Percentiles rank a stretch among this genome's conserved stretches.
Conservation (phyloP, 2,113 vertebrate species). For the Neoarius graeffei region DNA sequence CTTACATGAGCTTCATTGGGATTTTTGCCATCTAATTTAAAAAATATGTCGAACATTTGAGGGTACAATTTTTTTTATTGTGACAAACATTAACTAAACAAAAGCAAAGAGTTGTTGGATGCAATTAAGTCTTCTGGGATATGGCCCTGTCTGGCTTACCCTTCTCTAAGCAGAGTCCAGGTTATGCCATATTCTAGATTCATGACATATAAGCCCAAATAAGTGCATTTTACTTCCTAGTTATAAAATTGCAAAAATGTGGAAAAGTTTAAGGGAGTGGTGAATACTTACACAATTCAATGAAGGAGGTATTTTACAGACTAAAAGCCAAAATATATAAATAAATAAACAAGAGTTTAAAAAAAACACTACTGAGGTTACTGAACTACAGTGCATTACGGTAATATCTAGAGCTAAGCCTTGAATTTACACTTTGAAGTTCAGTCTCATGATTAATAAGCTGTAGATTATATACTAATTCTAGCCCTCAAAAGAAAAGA, state of each 20-base stretch:
- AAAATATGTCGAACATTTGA: neutral
- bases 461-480: neutral
- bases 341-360: neutral
- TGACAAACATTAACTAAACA: neutral
- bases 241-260: neutral
- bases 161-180: neutral
- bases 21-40: neutral
- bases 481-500: neutral
- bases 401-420: neutral
- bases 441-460: neutral
- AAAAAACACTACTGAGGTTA: neutral
- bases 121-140: neutral
- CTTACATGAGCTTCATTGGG: neutral
- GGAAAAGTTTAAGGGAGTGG: neutral
- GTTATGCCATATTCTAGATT: neutral
- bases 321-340: slow-evolving; percentile 4
- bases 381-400: neutral
- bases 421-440: neutral
- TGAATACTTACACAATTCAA: neutral
- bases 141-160: neutral
- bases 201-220: neutral
- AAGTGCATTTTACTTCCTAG: neutral
- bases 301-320: neutral
- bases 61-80: neutral
- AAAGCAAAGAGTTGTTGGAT: neutral